Base-by-base conservation (phyloP, 2,113 vertebrate genomes). In the Rallus limicola region DNA sequence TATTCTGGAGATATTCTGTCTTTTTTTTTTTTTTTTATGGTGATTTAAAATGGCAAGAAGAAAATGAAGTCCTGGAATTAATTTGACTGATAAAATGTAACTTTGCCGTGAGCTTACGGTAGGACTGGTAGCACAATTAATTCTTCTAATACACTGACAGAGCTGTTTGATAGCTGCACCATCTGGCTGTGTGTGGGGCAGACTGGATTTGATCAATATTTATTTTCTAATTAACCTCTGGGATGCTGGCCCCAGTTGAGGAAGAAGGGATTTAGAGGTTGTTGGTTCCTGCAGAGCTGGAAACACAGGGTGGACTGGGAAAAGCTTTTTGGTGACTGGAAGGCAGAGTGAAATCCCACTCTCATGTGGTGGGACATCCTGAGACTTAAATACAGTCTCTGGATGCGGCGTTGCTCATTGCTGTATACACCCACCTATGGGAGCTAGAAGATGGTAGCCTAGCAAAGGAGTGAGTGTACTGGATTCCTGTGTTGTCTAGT, bases 21-120 rank as follows among this genome's bases (percentile, higher is more conserved):
- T 53, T 7, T 42, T 18, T 15, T 21, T 48, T 48, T 53, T 58
- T 84, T 82, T 89, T 59, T 13, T 42, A 87, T 60, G 48, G 24
- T 71, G 42, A 87, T 90, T 91, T 90, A 55, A 86, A 96, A 70
- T 75, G 38, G 56, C 65, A 89, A 91, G 88, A 94, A 96, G 77
- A 94, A 91, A 92, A 82, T 72, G 59, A 87, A 91, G 36, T 60
- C 55, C 70, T 72, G 53, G 95, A 93, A 96, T 95, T 64, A 94
- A 94, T 96, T 81, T 91, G 50, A 84, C 74, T 95, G 64, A 77
- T 93, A 70, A 82, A 83, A 42, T 38, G 28, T 89, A 91, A 86
- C 36, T 93, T 92, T 91, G 75, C 68, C 5, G 4, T 53, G 56
- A 79, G 77, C 72, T 53, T 86, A 31, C 0, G 0, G 33, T 48